Percentiles rank a stretch among this genome's conserved stretches.
These are phyloP conservation scores for Tapera naevia DNA, from an alignment of 2,797 vertebrate species.

Conservation along the genomic window DNA sequence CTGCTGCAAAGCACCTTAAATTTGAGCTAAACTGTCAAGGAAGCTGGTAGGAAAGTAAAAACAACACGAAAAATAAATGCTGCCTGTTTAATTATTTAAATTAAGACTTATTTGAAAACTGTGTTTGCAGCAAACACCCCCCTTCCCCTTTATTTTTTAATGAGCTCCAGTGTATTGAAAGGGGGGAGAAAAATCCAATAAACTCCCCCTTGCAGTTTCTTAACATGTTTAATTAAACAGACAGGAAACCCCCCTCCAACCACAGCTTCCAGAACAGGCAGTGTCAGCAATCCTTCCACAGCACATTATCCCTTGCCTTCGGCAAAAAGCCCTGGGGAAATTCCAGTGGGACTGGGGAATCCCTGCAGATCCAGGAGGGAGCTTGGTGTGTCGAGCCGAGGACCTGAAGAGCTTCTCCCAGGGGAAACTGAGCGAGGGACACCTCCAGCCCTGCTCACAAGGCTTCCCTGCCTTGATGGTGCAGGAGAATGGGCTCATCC, in stretches of 20 bases:
- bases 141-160: conserved; percentile 11
- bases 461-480: neutral
- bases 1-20: neutral
- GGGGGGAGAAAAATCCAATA: neutral
- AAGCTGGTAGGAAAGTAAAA: conserved; percentile 14
- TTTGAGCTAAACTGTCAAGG: neutral
- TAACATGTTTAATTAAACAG: conserved; percentile 44
- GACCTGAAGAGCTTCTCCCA: neutral
- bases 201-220: neutral
- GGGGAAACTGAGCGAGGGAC: neutral
- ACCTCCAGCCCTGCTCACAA: fast-evolving
- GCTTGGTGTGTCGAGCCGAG: neutral
- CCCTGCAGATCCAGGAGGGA: neutral
- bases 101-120: conserved; percentile 25
- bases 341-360: neutral
- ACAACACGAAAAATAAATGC: neutral
- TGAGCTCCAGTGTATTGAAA: neutral
- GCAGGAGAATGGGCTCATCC: neutral
- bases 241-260: neutral
- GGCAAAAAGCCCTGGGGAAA: neutral
- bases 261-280: neutral
- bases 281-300: neutral
- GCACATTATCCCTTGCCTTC: neutral
- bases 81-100: conserved; percentile 21
- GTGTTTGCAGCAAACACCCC: neutral